Evolutionary conservation across 2,888 invertebrate genomes (phyloP).

Genomic region (Eristalis intricaria): DNA sequence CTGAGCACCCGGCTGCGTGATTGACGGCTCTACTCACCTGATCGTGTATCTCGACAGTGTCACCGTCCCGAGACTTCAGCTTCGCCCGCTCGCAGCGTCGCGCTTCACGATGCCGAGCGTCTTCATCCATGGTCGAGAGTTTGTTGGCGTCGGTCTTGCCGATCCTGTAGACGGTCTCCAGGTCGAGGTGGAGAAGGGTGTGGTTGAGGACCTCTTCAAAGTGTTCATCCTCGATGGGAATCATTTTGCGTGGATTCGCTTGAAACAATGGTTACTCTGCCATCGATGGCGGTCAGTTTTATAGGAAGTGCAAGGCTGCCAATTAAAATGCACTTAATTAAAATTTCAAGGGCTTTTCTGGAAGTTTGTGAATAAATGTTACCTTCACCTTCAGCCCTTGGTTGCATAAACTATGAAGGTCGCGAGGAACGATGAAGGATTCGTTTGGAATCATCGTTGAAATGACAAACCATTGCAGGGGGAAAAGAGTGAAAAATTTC

Average conservation of each 20-base stretch:
- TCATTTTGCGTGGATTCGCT: constrained; percentile 19
- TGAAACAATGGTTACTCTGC: background rate
- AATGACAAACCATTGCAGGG: too few relatives aligned
- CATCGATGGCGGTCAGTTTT: constrained; percentile 1
- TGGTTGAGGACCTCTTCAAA: constrained; percentile 60
- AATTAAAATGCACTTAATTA: constrained; percentile 57
- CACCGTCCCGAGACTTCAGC: constrained; percentile 84
- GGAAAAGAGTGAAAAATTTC: too few relatives aligned
- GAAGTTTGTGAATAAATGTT: background rate
- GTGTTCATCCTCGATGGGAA: constrained; percentile 55
- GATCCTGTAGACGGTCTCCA: constrained; percentile 12
- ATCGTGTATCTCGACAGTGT: constrained; percentile 85
- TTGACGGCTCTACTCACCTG: constrained; percentile 64
- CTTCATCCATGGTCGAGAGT: constrained; percentile 43
- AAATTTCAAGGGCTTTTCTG: constrained; percentile 21
- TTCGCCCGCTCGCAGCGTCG: constrained; percentile 80
- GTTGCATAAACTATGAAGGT: background rate
- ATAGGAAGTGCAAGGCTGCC: constrained; percentile 3
- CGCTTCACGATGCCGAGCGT: constrained; percentile 61
- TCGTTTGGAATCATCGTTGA: too few relatives aligned
- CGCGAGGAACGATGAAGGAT: background rate
- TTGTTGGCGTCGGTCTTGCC: constrained; percentile 6
- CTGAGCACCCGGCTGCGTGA: background rate
- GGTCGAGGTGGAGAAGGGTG: constrained; percentile 46
- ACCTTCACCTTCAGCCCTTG: background rate